Evolutionary conservation across 2,888 invertebrate genomes (phyloP).

Genomic region (Polyploca ridens): DNA sequence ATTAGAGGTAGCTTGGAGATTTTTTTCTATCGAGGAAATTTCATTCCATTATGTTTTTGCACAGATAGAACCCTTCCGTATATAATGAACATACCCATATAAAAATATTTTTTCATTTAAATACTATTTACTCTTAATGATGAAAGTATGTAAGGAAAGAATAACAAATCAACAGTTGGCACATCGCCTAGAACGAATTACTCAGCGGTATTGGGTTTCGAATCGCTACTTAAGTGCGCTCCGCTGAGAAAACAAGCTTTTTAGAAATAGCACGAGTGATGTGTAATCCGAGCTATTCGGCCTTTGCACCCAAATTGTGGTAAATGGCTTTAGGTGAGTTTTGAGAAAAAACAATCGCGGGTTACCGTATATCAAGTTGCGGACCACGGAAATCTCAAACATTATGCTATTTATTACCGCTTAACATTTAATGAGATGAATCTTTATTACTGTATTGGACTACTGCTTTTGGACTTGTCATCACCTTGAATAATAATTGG

Average conservation of each 20-base stretch:
- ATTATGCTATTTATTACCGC: slow-evolving; percentile 45
- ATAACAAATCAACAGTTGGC: slow-evolving; percentile 60
- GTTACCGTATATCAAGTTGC: slow-evolving; percentile 55
- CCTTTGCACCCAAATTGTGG: slow-evolving; percentile 77
- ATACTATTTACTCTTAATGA: too few species aligned
- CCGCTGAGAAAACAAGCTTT: slow-evolving; percentile 80
- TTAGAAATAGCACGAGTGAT: slow-evolving; percentile 77
- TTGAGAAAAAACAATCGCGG: slow-evolving; percentile 69
- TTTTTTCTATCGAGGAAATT: too few species aligned
- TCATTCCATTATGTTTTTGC: too few species aligned
- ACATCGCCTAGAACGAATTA: slow-evolving; percentile 69
- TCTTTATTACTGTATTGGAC: slow-evolving; percentile 32
- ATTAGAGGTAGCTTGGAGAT: too few species aligned
- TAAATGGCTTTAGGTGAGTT: slow-evolving; percentile 79
- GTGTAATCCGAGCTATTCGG: slow-evolving; percentile 65
- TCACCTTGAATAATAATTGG: slow-evolving; percentile 54
- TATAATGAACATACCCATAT: too few species aligned
- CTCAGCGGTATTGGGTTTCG: slow-evolving; percentile 65
- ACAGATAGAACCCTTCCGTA: too few species aligned
- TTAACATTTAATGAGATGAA: slow-evolving; percentile 36
- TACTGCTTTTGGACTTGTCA: slow-evolving; percentile 42
- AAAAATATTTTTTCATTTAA: too few species aligned
- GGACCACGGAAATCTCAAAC: slow-evolving; percentile 30
- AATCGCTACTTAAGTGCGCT: slow-evolving; percentile 77
- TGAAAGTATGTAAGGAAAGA: slow-evolving; percentile 24